phyloP scores from a whole-genome alignment of 2,888 invertebrate genomes.

The Aporophyla nigra region DNA sequence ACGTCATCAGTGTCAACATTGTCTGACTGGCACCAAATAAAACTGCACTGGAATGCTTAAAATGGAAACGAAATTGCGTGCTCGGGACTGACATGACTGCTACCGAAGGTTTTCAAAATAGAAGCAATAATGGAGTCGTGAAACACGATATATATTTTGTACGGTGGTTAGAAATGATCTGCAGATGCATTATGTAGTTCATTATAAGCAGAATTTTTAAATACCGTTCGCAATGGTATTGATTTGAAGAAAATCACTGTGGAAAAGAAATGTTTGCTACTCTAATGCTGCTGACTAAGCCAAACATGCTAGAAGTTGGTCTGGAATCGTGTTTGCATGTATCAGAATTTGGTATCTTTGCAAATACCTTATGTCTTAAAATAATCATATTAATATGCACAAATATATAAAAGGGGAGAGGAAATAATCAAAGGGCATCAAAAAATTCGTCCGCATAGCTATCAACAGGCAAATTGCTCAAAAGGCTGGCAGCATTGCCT shows the following conservation, averaged over 20 bases:
- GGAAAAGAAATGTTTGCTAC: not conserved
- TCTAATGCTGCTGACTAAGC: too few relatives aligned
- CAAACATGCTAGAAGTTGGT: not conserved
- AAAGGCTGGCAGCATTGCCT: too few relatives aligned
- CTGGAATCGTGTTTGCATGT: not conserved
- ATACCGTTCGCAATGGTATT: not conserved
- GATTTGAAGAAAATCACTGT: not conserved
- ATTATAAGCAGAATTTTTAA: too few relatives aligned
- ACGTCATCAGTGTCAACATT: constrained; percentile 29
- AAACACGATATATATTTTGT: constrained; percentile 3
- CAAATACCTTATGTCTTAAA: too few relatives aligned
- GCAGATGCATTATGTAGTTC: constrained; percentile 11
- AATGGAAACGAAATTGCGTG: constrained; percentile 50
- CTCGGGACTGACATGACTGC: constrained; percentile 43
- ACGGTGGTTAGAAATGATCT: not conserved
- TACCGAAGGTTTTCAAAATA: constrained; percentile 36
- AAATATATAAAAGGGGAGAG: too few relatives aligned
- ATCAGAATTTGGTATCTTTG: not conserved
- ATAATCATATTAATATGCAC: too few relatives aligned
- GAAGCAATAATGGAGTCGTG: constrained; percentile 17
- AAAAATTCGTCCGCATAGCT: too few relatives aligned
- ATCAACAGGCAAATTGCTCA: too few relatives aligned
- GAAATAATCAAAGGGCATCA: too few relatives aligned
- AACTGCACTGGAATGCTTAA: constrained; percentile 55
- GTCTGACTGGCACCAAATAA: constrained; percentile 43